phyloP scores from a whole-genome alignment of 2,113 vertebrate species.

The Phylloscopus trochilus region DNA sequence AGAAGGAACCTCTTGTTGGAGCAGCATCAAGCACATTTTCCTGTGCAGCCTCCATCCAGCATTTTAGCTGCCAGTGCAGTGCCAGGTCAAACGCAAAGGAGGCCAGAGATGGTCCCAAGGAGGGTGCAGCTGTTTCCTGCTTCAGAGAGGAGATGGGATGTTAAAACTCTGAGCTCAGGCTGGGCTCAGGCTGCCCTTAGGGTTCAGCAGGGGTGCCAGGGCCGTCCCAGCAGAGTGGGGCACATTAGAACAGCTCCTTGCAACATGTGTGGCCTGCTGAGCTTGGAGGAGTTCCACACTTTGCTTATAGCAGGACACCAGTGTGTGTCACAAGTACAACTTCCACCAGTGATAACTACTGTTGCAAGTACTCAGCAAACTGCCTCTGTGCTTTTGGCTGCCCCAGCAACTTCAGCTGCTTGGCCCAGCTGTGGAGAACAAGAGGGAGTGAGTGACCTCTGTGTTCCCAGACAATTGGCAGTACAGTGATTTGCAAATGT shows the following conservation, averaged over 20 bases:
- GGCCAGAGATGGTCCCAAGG: background rate
- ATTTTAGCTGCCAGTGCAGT: background rate
- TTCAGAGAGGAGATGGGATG: background rate
- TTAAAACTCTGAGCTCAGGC: background rate
- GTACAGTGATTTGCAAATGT: accelerated
- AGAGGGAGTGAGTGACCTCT: background rate
- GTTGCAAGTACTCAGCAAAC: background rate
- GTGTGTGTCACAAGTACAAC: background rate
- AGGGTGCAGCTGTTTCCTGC: background rate
- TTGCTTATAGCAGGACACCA: background rate
- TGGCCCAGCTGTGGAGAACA: background rate
- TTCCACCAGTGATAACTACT: background rate
- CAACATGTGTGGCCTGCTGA: background rate
- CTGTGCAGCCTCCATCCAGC: background rate
- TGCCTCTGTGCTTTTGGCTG: background rate
- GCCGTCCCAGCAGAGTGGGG: background rate
- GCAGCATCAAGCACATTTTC: background rate
- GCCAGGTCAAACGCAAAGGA: background rate
- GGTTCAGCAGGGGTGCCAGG: background rate
- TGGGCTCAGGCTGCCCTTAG: background rate
- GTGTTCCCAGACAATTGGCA: background rate
- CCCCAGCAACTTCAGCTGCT: background rate
- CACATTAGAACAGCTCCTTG: background rate
- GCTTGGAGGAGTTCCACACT: background rate
- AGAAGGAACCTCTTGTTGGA: background rate